These are phyloP conservation scores for Pluvianellus socialis DNA, from an alignment of 2,113 vertebrate species.

Conservation along the genomic window DNA sequence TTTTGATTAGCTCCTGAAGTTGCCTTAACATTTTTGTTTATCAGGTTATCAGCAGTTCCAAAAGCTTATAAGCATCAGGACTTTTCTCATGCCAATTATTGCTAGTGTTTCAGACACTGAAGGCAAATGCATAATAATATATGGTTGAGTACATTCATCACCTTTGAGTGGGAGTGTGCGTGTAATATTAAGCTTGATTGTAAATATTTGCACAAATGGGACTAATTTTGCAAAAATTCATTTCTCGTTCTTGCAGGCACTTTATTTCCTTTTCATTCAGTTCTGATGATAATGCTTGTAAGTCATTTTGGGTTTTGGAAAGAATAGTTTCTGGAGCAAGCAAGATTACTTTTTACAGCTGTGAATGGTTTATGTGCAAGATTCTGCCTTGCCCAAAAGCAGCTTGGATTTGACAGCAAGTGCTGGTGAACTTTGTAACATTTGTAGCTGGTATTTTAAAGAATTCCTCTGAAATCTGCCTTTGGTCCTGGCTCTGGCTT, in stretches of 20 bases:
- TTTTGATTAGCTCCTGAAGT: conserved; percentile 64
- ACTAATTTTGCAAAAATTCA: neutral
- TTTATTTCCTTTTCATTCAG: neutral
- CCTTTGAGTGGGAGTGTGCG: neutral
- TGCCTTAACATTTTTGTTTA: conserved; percentile 64
- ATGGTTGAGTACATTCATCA: neutral
- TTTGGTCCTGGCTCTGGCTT: conserved; percentile 10
- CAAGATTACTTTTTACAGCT: conserved; percentile 9
- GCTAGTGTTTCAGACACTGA: neutral
- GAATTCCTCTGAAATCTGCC: conserved; percentile 25
- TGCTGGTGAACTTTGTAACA: neutral
- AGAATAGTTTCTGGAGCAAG: conserved; percentile 5
- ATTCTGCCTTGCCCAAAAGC: conserved; percentile 21
- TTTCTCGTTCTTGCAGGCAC: neutral
- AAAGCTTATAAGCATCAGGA: conserved; percentile 30
- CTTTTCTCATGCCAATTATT: conserved; percentile 12
- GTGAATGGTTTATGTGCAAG: conserved; percentile 13
- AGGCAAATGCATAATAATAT: neutral
- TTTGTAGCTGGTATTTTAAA: conserved; percentile 18
- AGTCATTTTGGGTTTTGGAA: conserved; percentile 13
- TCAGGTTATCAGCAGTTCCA: conserved; percentile 48
- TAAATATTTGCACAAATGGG: conserved; percentile 25
- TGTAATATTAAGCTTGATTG: neutral
- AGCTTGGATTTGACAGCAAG: conserved; percentile 31
- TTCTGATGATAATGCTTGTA: neutral